phyloP scores from a whole-genome alignment of 2,888 invertebrate genomes.

The Dryobotodes eremita region DNA sequence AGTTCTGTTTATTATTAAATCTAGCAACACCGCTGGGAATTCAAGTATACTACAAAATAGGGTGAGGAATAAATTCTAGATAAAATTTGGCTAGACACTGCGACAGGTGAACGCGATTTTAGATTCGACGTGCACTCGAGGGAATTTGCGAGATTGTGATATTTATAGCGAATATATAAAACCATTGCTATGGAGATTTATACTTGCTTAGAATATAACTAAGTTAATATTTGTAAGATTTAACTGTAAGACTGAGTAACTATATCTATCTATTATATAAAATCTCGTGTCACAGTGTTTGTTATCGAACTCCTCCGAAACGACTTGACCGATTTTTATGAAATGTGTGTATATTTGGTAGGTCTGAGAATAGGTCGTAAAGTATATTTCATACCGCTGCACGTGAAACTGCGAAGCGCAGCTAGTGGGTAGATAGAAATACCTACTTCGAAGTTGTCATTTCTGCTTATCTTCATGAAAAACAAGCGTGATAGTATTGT shows the following conservation, averaged over 20 bases:
- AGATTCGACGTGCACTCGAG: slow-evolving; percentile 42
- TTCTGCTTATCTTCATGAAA: not conserved
- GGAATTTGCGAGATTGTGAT: slow-evolving; percentile 40
- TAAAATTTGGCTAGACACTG: slow-evolving; percentile 60
- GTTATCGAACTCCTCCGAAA: too few relatives aligned
- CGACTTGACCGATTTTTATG: too few relatives aligned
- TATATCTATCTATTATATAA: too few relatives aligned
- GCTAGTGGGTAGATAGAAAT: not conserved
- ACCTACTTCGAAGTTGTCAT: not conserved
- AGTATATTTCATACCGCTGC: too few relatives aligned
- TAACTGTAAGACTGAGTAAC: not conserved
- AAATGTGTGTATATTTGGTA: too few relatives aligned
- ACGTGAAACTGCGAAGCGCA: too few relatives aligned
- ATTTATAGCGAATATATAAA: slow-evolving; percentile 48
- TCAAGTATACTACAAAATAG: slow-evolving; percentile 27
- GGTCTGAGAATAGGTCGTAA: too few relatives aligned
- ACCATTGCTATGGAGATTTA: slow-evolving; percentile 12
- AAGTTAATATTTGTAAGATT: slow-evolving; percentile 10
- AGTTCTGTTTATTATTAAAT: slow-evolving; percentile 28
- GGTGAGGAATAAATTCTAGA: slow-evolving; percentile 42
- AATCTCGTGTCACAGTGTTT: too few relatives aligned
- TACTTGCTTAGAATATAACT: not conserved
- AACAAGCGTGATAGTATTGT: not conserved
- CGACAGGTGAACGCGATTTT: slow-evolving; percentile 55
- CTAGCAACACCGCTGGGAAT: slow-evolving; percentile 16